Evolutionary conservation across 2,113 vertebrate species (phyloP).

Genomic region (Oryzias celebensis): DNA sequence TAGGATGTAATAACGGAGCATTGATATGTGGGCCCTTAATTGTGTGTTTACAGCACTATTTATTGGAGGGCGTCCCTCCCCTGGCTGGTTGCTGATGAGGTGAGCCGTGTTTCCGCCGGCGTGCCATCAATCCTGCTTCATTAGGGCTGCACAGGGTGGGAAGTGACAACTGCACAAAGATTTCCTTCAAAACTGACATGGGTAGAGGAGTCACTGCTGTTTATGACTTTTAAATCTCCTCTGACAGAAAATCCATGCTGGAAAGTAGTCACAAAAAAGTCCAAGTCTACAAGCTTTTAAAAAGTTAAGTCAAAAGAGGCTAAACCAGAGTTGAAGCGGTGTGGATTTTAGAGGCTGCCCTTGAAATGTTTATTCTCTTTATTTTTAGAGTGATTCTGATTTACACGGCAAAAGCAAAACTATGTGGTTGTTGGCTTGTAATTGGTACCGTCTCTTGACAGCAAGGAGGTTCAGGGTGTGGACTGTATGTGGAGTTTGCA

Average conservation of each 20-base stretch:
- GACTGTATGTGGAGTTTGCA: too few species aligned
- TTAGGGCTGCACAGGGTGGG: conserved; percentile 51
- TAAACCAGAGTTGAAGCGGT: not conserved
- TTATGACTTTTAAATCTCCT: conserved; percentile 57
- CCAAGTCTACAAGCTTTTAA: conserved; percentile 17
- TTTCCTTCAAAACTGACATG: conserved; percentile 45
- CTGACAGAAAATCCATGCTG: conserved; percentile 28
- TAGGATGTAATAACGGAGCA: conserved; percentile 67
- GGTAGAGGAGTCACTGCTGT: conserved; percentile 44
- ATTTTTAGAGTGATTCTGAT: too few species aligned
- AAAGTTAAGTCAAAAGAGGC: conserved; percentile 2
- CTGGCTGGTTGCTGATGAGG: conserved; percentile 65
- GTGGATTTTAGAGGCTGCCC: not conserved
- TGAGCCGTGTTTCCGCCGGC: conserved; percentile 55
- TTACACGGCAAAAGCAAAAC: too few species aligned
- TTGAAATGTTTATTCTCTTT: not conserved
- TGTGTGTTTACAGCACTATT: conserved; percentile 74
- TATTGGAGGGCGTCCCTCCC: conserved; percentile 64
- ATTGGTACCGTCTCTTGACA: too few species aligned
- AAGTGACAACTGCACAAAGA: conserved; percentile 45
- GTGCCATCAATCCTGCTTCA: conserved; percentile 71
- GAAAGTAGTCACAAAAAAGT: conserved; percentile 27
- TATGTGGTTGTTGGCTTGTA: too few species aligned
- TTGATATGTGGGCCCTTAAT: conserved; percentile 70
- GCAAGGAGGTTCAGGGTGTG: too few species aligned